A percentile compares a stretch with the other conserved stretches of the same genome.
Conservation (phyloP, 1,140 invertebrate genomes). For the Bombus polaris region DNA sequence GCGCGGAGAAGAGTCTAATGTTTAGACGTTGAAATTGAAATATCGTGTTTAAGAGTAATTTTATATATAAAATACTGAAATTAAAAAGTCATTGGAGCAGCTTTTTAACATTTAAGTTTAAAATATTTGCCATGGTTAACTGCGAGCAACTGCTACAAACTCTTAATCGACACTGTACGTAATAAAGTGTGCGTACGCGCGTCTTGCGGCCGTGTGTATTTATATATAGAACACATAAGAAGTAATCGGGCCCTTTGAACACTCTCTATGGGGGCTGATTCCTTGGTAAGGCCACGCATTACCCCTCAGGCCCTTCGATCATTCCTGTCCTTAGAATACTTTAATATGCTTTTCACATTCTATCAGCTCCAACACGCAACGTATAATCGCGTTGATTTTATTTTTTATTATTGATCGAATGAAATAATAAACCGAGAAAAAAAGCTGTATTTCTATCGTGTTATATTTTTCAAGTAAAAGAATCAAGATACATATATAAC, state of each 20-base stretch:
- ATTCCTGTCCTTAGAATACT: slow-evolving; percentile 38
- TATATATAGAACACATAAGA: slow-evolving; percentile 45
- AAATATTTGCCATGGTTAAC: not conserved
- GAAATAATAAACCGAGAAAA: too few species aligned
- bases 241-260: slow-evolving; percentile 70
- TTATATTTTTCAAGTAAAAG: too few species aligned
- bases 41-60: not conserved
- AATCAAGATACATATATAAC: not conserved
- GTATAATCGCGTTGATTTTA: not conserved
- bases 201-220: slow-evolving; percentile 33
- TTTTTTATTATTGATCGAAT: not conserved
- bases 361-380: not conserved
- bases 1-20: too few species aligned
- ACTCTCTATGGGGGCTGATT: slow-evolving; percentile 77
- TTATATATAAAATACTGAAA: not conserved
- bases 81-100: not conserved
- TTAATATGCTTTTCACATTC: not conserved
- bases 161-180: slow-evolving; percentile 36
- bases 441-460: not conserved
- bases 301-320: slow-evolving; percentile 76
- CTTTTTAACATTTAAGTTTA: not conserved
- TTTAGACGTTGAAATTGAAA: not conserved
- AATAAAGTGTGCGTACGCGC: slow-evolving; percentile 39
- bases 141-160: not conserved
- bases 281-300: slow-evolving; percentile 79